phyloP scores from a whole-genome alignment of 2,113 vertebrate species.

The Aptenodytes patagonicus region DNA sequence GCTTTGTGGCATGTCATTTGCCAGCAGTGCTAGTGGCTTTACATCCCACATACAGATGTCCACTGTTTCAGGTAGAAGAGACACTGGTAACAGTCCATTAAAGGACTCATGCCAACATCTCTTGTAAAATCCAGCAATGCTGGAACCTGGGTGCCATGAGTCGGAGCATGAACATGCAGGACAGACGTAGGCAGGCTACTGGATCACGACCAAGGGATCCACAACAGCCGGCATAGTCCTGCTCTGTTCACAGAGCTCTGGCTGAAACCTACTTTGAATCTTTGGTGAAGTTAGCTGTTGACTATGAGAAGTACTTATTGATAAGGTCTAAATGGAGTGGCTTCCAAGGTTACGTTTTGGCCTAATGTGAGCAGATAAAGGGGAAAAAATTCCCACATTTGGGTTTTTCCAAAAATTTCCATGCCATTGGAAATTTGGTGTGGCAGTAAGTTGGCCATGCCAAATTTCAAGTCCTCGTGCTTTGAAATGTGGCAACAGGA shows the following conservation, averaged over 20 bases:
- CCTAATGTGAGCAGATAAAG: neutral
- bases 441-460: neutral
- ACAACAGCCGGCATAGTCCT: neutral
- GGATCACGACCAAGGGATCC: neutral
- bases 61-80: neutral
- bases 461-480: neutral
- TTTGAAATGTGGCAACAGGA: neutral
- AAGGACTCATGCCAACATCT: neutral
- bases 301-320: neutral
- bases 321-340: neutral
- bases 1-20: neutral
- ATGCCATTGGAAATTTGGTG: neutral
- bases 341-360: neutral
- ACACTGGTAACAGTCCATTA: neutral
- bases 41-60: neutral
- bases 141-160: neutral
- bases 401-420: neutral
- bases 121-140: neutral
- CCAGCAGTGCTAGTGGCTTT: neutral
- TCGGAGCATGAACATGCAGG: neutral
- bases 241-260: neutral
- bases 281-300: neutral
- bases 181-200: neutral
- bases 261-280: neutral
- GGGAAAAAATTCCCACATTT: neutral